Base-by-base conservation (phyloP, 1,140 invertebrate genomes). In the Macrobrachium nipponense region DNA sequence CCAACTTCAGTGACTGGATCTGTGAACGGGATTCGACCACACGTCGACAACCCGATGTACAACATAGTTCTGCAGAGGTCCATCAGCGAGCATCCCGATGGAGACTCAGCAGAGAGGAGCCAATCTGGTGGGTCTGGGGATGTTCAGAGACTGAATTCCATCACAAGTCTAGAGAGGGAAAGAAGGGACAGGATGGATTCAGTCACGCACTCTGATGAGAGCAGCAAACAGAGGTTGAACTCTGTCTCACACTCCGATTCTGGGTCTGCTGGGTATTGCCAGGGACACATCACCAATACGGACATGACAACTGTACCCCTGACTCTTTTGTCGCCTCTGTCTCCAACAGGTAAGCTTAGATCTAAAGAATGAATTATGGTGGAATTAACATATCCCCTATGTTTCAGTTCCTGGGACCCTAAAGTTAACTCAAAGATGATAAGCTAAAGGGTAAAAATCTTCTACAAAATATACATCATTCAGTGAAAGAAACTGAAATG, bases 41-140 rank as follows among this genome's bases (percentile, higher is more conserved):
- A 51, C 18, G n/a, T 76, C 36, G 44, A 76, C 59, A 76, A 76
- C 20, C 73, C 73, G 8, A 76, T 76, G 44, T 76, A 76, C 18
- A n/a, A 14, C 14, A 20, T 23, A 10, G 44, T 27, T 18, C 14
- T 76, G 23, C 14, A 58, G 36, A 20, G 44, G 11, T 76, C 73
- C 7, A 43, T 76, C 18, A 76, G 73, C 59, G 73, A 76, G n/a
- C 59, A 58, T 59, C 73, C 73, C 20, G 73, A 76, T 18, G 73
- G 44, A 7, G 73, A 76, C 12, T 18, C 15, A 59, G 18, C 18
- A 58, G 59, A 44, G 12, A 58, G 5, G 12, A 76, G 18, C 59
- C 43, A 23, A 11, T 58, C 73, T 20, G 73, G 73, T 10, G 73
- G 73, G 18, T 76, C 73, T n/a, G 10, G 15, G 18, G 23, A 44